These are phyloP conservation scores for Drosophila yakuba DNA, from an alignment of 1,140 invertebrate species.

Conservation along the genomic window DNA sequence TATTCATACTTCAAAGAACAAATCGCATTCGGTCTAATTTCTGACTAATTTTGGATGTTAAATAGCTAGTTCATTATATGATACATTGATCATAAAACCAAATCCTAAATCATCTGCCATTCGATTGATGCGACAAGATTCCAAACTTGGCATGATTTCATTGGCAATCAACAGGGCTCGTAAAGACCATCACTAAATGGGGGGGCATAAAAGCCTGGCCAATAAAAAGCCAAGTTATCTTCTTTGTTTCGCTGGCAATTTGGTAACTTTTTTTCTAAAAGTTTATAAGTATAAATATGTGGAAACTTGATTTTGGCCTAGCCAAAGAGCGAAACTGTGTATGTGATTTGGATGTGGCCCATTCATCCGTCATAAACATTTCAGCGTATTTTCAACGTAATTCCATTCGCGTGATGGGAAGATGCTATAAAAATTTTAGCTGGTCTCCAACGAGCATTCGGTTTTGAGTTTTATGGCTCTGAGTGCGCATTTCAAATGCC, in stretches of 20 bases:
- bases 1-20: neutral
- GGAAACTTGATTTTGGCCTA: slow-evolving; percentile 71
- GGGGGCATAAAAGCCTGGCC: slow-evolving; percentile 44
- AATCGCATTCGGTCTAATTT: slow-evolving; percentile 25
- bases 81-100: slow-evolving; percentile 34
- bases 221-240: slow-evolving; percentile 56
- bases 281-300: slow-evolving; percentile 56
- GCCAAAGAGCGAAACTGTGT: slow-evolving; percentile 18
- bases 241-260: slow-evolving; percentile 53
- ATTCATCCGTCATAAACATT: slow-evolving; percentile 64
- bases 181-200: slow-evolving; percentile 56
- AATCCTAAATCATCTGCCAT: slow-evolving; percentile 44
- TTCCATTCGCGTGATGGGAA: slow-evolving; percentile 60
- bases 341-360: slow-evolving; percentile 40
- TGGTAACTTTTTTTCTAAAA: slow-evolving; percentile 47
- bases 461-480: slow-evolving; percentile 20
- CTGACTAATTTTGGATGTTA: slow-evolving; percentile 18
- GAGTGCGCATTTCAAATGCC: slow-evolving; percentile 62
- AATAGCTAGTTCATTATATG: slow-evolving; percentile 37
- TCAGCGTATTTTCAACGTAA: slow-evolving; percentile 52
- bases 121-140: slow-evolving; percentile 30
- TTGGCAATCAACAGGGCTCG: slow-evolving; percentile 48
- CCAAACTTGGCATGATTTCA: slow-evolving; percentile 45
- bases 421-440: slow-evolving; percentile 66
- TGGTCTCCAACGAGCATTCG: slow-evolving; percentile 6